Conservation (phyloP, 2,797 vertebrate species). For the Cirrhinus mrigala region DNA sequence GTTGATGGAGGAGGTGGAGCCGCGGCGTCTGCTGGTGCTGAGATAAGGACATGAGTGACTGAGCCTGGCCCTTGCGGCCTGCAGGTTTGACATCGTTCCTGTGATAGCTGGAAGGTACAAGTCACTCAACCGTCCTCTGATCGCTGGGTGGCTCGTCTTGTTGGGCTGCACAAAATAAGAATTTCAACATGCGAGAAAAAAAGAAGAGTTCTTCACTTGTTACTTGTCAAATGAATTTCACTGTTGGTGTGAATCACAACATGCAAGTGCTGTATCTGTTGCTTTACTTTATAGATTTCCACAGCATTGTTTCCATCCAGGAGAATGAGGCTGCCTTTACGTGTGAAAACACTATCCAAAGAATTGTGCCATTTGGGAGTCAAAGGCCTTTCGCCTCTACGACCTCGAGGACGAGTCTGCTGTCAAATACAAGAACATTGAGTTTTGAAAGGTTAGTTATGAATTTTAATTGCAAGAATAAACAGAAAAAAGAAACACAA, state of each 20-base stretch:
- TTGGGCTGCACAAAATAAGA: slow-evolving; percentile 49
- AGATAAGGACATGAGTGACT: slow-evolving; percentile 78
- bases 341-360: slow-evolving; percentile 71
- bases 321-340: slow-evolving; percentile 73
- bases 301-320: slow-evolving; percentile 74
- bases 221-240: background rate
- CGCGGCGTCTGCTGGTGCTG: slow-evolving; percentile 70
- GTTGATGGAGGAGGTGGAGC: slow-evolving; percentile 73
- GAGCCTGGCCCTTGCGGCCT: slow-evolving; percentile 67
- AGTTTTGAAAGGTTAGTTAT: background rate
- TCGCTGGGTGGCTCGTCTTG: slow-evolving; percentile 32
- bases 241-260: background rate
- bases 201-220: background rate
- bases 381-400: slow-evolving; percentile 67
- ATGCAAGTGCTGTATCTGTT: background rate
- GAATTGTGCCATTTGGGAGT: slow-evolving; percentile 56
- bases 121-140: slow-evolving; percentile 50
- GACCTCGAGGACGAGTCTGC: slow-evolving; percentile 67
- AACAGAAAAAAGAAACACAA: background rate
- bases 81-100: slow-evolving; percentile 69
- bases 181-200: background rate
- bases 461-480: background rate
- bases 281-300: slow-evolving; percentile 75
- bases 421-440: background rate
- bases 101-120: slow-evolving; percentile 75